These are phyloP conservation scores for Ophioninae sp. DNA, from an alignment of 2,888 invertebrate genomes.

Conservation along the genomic window DNA sequence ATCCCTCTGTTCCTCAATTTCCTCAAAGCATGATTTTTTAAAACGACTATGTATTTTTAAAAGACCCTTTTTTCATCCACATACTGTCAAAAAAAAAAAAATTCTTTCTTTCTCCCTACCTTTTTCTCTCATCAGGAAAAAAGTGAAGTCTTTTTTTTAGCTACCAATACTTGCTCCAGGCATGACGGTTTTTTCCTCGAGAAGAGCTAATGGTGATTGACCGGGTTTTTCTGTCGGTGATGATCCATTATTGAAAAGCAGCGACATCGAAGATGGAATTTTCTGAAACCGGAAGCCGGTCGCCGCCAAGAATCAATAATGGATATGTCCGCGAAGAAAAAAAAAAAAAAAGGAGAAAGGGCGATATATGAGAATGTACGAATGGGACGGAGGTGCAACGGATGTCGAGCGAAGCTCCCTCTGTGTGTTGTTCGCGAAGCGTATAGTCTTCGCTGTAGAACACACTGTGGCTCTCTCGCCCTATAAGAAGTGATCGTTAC, in stretches of 20 bases:
- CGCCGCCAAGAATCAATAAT: constrained; percentile 66
- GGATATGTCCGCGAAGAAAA: constrained; percentile 62
- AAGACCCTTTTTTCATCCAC: too few relatives aligned
- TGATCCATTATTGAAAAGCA: too few relatives aligned
- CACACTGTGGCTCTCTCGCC: constrained; percentile 65
- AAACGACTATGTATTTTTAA: too few relatives aligned
- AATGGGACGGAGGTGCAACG: constrained; percentile 59
- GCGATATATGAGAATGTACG: constrained; percentile 62
- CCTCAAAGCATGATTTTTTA: too few relatives aligned
- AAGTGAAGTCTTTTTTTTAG: too few relatives aligned
- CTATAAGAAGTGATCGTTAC: constrained; percentile 81
- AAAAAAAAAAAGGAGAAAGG: constrained; percentile 5
- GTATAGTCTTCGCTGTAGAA: constrained; percentile 69
- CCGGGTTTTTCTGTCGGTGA: too few relatives aligned
- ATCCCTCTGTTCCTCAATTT: too few relatives aligned
- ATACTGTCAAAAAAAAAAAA: too few relatives aligned
- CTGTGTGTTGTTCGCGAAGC: constrained; percentile 60
- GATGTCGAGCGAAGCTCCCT: constrained; percentile 70
- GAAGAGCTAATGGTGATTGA: background rate
- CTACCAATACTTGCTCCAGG: background rate
- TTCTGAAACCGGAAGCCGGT: constrained; percentile 62
- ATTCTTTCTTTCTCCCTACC: too few relatives aligned
- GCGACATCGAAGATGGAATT: constrained; percentile 1
- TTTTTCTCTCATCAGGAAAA: too few relatives aligned
- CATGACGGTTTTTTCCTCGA: background rate